phyloP scores from a whole-genome alignment of 2,113 vertebrate species.

The Hippolais icterina region DNA sequence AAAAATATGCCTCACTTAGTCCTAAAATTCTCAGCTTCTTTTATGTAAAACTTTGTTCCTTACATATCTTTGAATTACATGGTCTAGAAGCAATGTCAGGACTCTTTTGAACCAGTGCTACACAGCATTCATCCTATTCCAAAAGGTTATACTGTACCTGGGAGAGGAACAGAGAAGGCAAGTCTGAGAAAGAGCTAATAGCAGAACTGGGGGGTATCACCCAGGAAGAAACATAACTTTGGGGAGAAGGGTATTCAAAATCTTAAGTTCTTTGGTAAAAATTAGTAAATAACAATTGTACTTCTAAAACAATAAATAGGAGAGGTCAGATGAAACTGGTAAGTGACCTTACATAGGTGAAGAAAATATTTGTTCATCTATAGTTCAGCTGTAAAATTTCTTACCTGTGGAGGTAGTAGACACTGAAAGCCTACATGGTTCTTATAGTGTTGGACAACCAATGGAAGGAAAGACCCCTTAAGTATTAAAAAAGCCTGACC shows the following conservation, averaged over 20 bases:
- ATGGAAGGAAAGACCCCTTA: not conserved
- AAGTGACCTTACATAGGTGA: accelerated
- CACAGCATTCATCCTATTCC: not conserved
- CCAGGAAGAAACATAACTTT: not conserved
- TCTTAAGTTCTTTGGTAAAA: not conserved
- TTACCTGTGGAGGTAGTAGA: not conserved
- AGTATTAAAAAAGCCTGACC: not conserved
- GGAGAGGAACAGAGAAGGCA: not conserved
- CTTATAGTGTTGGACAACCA: not conserved
- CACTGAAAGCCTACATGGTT: not conserved
- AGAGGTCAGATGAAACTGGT: not conserved
- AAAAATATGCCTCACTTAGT: not conserved
- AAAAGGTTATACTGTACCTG: not conserved
- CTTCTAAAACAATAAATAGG: not conserved
- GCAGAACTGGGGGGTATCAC: not conserved
- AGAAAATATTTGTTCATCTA: not conserved
- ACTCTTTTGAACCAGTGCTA: not conserved
- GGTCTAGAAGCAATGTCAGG: not conserved
- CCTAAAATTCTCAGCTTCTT: not conserved
- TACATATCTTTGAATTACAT: not conserved
- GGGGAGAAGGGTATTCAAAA: not conserved
- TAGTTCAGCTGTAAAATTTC: not conserved
- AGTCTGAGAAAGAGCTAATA: not conserved
- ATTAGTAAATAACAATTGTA: not conserved
- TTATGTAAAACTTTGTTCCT: not conserved